Conservation (phyloP, 2,797 vertebrate species). For the Peromyscus melanophrys region DNA sequence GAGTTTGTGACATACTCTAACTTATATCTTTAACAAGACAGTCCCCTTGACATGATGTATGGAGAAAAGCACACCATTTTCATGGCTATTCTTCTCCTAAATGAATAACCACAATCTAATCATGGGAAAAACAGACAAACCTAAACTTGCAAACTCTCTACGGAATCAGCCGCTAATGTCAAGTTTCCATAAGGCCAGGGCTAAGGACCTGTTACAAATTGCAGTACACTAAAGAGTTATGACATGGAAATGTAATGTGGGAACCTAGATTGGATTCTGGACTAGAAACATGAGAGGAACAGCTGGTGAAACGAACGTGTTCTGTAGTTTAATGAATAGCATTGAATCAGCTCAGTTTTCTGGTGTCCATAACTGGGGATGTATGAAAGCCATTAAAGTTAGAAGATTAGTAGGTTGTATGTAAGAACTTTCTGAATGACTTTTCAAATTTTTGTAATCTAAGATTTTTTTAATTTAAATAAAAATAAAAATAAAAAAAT, state of each 20-base stretch:
- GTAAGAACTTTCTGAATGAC: neutral
- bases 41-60: neutral
- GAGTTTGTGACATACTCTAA: neutral
- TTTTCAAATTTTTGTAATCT: conserved; percentile 3
- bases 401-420: neutral
- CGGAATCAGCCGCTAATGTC: neutral
- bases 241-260: neutral
- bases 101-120: neutral
- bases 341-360: neutral
- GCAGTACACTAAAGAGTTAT: neutral
- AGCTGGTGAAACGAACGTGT: neutral
- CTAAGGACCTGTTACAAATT: neutral
- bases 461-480: conserved; percentile 27
- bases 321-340: neutral
- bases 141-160: neutral
- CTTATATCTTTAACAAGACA: conserved; percentile 22
- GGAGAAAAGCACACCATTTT: neutral
- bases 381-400: neutral
- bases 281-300: neutral
- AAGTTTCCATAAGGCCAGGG: neutral
- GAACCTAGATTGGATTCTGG: neutral
- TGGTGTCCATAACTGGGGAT: neutral
- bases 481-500: neutral
- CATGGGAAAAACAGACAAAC: neutral
- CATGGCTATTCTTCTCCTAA: neutral